Base-by-base conservation (phyloP, 2,113 vertebrate species). In the Paraplagusia blochii region DNA sequence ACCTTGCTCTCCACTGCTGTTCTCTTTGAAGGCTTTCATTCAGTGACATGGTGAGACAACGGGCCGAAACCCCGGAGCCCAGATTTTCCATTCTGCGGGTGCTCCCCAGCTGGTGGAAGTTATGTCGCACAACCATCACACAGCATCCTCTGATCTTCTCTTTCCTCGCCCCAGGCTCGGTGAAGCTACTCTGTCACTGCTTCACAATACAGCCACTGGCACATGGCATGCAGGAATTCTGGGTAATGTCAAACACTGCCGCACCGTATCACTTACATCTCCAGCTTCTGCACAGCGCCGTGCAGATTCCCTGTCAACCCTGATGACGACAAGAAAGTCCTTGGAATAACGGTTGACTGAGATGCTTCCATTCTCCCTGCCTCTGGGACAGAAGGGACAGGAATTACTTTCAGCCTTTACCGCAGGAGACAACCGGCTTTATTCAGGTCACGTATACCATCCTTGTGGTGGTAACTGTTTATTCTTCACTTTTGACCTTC, bases 1-100 rank as follows among this genome's bases (percentile, higher is more conserved):
- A 77, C 67, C 56, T 60, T 61, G 42, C 70, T 80, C 58, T 76
- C 54, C n/a, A 1, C 78, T 61, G 66, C 35, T 42, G 48, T 57
- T 50, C 65, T 57, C 56, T 87, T 88, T 85, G 74, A 87, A 80
- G 66, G 72, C 71, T 71, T 77, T 53, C 63, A 83, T 85, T 76
- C 65, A 79, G 67, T 74, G 74, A 77, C 64, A 53, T 61, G 64
- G 69, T 68, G 68, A 81, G 72, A 84, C 69, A 67, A 77, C 50
- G 29, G 53, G 48, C 66, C 45, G 46, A 78, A 71, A 73, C 76
- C 76, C 73, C 52, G 63, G 43, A 77, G 76, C 62, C 63, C 58
- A 62, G 39, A 75, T 78, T 81, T 82, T 77, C 62, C 71, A 63
- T 74, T 76, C 42, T 64, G 53, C 53, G 63, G 62, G 67, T 75